Percentiles rank a stretch among this genome's conserved stretches.
Conservation (phyloP, 2,888 invertebrate species). For the Mesorhabditis belari region DNA sequence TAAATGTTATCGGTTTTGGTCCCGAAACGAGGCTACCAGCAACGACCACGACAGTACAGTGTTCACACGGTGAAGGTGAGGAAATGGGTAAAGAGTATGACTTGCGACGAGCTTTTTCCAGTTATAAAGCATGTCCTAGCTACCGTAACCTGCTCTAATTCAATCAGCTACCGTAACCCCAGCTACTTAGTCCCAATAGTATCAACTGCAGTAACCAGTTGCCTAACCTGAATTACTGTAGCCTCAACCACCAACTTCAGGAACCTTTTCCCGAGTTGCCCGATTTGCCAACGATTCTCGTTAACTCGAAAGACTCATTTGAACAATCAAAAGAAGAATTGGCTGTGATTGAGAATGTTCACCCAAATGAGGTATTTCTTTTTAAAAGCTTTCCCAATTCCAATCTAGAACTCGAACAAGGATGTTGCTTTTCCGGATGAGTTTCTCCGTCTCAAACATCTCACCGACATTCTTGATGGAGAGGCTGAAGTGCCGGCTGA, state of each 20-base stretch:
- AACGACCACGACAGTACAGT: constrained; percentile 8
- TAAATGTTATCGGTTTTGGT: background rate
- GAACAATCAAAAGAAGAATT: background rate
- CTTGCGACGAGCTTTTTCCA: background rate
- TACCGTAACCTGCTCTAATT: background rate
- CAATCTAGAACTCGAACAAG: background rate
- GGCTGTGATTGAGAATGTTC: background rate
- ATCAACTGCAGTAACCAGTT: background rate
- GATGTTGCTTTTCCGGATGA: background rate
- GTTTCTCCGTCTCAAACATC: background rate
- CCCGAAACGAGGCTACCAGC: constrained; percentile 20
- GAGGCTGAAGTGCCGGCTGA: background rate
- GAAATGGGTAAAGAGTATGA: background rate
- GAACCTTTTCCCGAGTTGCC: background rate
- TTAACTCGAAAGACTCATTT: background rate
- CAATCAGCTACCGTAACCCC: too few species aligned
- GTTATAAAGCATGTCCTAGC: background rate
- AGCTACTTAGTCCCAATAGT: too few species aligned
- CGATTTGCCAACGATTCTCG: background rate
- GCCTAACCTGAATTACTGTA: background rate
- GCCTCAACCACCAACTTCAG: background rate
- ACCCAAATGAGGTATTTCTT: too few species aligned
- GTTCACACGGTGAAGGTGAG: background rate
- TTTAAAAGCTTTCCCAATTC: too few species aligned
- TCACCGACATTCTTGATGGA: background rate